These are phyloP conservation scores for Brachyrhaphis roseni DNA, from an alignment of 2,797 vertebrate genomes.

Conservation along the genomic window DNA sequence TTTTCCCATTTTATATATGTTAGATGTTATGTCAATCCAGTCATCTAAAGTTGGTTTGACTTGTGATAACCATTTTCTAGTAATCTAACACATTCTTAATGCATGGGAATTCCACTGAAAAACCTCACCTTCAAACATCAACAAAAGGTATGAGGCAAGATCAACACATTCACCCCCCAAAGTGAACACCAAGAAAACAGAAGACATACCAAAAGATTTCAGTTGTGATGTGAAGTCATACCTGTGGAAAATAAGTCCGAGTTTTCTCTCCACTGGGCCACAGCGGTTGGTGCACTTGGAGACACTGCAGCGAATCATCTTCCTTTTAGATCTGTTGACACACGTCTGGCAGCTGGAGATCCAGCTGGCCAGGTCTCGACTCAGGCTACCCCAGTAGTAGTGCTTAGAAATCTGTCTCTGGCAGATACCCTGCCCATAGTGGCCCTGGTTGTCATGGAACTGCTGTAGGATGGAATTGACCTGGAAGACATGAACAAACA, in stretches of 20 bases:
- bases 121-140: too few relatives aligned
- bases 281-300: conserved; percentile 70
- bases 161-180: too few relatives aligned
- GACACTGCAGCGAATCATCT: conserved; percentile 70
- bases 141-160: too few relatives aligned
- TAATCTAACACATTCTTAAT: too few relatives aligned
- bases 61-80: too few relatives aligned
- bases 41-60: too few relatives aligned
- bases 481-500: conserved; percentile 24
- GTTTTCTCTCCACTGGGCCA: conserved; percentile 67
- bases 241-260: conserved; percentile 74
- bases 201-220: neutral
- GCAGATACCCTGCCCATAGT: conserved; percentile 62
- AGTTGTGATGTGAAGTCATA: conserved; percentile 23
- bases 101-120: too few relatives aligned
- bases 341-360: conserved; percentile 71
- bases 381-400: conserved; percentile 72
- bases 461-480: conserved; percentile 67
- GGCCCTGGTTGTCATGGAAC: conserved; percentile 71
- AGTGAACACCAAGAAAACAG: neutral
- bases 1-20: too few relatives aligned
- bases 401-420: conserved; percentile 54
- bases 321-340: conserved; percentile 60
- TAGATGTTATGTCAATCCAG: too few relatives aligned
- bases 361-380: conserved; percentile 68